These are phyloP conservation scores for Apamea monoglypha DNA, from an alignment of 2,888 invertebrate genomes.

Conservation along the genomic window DNA sequence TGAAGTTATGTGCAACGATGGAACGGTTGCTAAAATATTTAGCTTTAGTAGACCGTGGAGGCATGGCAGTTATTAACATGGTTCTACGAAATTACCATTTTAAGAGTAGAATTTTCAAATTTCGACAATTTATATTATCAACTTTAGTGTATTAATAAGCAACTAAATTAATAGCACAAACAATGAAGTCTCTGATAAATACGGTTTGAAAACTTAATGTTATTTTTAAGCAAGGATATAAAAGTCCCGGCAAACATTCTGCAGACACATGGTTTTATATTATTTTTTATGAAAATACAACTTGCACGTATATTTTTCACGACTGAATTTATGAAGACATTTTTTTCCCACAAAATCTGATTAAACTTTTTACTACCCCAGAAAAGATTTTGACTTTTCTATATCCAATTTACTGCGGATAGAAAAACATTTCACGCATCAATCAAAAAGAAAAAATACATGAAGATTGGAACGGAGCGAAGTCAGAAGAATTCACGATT, in stretches of 20 bases:
- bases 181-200: background rate
- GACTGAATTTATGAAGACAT: conserved; percentile 38
- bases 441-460: background rate
- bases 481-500: background rate
- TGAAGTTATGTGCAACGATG: background rate
- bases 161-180: background rate
- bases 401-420: background rate
- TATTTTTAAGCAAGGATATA: background rate
- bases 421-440: background rate
- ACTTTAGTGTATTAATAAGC: background rate
- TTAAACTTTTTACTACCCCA: conserved; percentile 23
- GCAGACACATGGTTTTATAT: conserved; percentile 12
- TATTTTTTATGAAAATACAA: conserved; percentile 25
- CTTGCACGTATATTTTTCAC: conserved; percentile 33
- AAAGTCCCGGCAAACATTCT: background rate
- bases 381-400: background rate
- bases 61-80: background rate
- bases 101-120: background rate
- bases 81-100: background rate
- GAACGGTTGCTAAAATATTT: conserved; percentile 5
- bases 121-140: background rate
- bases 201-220: background rate
- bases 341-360: conserved; percentile 22
- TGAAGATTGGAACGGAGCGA: background rate
- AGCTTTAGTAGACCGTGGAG: too few species aligned